These are phyloP conservation scores for Drosophila micromelanica DNA, from an alignment of 1,140 invertebrate species.

Conservation along the genomic window DNA sequence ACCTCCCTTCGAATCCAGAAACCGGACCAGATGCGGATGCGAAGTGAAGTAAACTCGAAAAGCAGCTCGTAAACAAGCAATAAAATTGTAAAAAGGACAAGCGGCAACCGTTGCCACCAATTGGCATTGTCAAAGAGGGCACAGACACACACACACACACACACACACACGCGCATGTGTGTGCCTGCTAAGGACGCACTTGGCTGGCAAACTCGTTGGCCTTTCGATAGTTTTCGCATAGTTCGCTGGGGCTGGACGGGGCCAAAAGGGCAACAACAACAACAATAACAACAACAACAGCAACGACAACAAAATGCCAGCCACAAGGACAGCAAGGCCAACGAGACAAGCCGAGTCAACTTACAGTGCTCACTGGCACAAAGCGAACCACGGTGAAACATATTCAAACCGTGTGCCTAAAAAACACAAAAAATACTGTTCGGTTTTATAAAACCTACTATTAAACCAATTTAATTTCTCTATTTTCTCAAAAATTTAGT, in stretches of 20 bases:
- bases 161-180: slow-evolving; percentile 6
- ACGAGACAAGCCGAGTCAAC: slow-evolving; percentile 9
- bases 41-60: slow-evolving; percentile 62
- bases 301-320: slow-evolving; percentile 4
- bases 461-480: too few relatives aligned
- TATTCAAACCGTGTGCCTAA: too few relatives aligned
- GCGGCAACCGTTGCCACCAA: slow-evolving; percentile 64
- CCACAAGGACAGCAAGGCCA: slow-evolving; percentile 1
- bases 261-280: slow-evolving; percentile 2
- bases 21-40: slow-evolving; percentile 13
- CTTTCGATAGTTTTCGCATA: slow-evolving; percentile 69
- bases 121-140: slow-evolving; percentile 72
- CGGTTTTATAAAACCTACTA: too few relatives aligned
- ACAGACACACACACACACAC: slow-evolving; percentile 32
- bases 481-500: too few relatives aligned
- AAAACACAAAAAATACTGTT: too few relatives aligned
- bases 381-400: background rate
- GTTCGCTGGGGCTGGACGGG: slow-evolving; percentile 17
- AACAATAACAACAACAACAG: background rate
- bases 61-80: slow-evolving; percentile 82
- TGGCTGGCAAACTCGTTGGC: slow-evolving; percentile 42
- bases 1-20: background rate
- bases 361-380: slow-evolving; percentile 24
- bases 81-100: slow-evolving; percentile 82
- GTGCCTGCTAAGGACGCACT: slow-evolving; percentile 26